phyloP scores from a whole-genome alignment of 2,888 invertebrate genomes.

The Mayetiola destructor region DNA sequence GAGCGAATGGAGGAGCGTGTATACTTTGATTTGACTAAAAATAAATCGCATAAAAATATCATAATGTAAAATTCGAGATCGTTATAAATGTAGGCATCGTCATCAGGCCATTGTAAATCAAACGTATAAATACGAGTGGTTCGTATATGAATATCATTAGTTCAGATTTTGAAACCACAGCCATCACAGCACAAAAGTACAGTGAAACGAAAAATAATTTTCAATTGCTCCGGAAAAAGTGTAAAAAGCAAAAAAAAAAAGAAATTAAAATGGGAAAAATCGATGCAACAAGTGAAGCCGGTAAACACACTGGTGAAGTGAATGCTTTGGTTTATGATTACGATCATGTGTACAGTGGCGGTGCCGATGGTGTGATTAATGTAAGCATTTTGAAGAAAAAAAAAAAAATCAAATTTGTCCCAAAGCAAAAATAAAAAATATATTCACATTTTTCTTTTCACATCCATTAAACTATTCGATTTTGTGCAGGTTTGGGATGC shows the following conservation, averaged over 20 bases:
- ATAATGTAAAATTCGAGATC: background rate
- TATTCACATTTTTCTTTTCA: background rate
- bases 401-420: background rate
- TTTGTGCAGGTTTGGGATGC: slow-evolving; percentile 30
- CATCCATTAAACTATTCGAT: background rate
- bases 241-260: background rate
- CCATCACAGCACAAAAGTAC: background rate
- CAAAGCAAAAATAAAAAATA: background rate
- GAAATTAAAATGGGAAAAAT: slow-evolving; percentile 21
- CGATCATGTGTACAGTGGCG: slow-evolving; percentile 30
- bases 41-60: slow-evolving; percentile 11
- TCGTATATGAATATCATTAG: background rate
- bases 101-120: background rate
- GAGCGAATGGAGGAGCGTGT: background rate
- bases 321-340: slow-evolving; percentile 27
- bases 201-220: background rate
- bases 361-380: slow-evolving; percentile 35
- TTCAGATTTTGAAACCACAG: background rate
- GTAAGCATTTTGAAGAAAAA: slow-evolving; percentile 22
- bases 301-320: slow-evolving; percentile 32
- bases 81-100: slow-evolving; percentile 2
- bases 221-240: background rate
- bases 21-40: slow-evolving; percentile 6
- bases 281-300: slow-evolving; percentile 21
- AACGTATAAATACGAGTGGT: background rate